Evolutionary conservation across 37 sponge, comb jelly and placozoan species (phyloP).

Genomic region (Crambe crambe): DNA sequence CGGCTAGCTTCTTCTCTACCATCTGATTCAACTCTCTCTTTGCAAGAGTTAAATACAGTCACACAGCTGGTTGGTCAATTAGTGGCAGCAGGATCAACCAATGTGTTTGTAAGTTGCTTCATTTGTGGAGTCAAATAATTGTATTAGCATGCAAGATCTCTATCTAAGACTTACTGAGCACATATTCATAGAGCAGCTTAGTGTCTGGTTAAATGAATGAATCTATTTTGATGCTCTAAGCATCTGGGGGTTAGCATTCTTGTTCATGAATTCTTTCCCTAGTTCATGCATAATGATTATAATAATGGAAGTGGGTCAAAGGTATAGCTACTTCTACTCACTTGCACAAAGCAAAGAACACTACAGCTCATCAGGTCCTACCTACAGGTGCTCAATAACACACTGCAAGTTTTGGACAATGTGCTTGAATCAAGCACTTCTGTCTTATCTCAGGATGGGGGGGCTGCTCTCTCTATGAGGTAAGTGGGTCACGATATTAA

Average conservation of each 20-base stretch:
- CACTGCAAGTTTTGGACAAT: slow-evolving; percentile 8
- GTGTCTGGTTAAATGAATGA: too few relatives aligned
- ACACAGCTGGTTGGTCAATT: not conserved
- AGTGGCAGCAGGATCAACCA: not conserved
- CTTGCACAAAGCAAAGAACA: too few relatives aligned
- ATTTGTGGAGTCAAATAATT: too few relatives aligned
- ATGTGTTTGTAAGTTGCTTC: not conserved
- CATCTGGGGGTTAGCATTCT: too few relatives aligned
- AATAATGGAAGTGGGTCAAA: not conserved
- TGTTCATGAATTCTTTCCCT: too few relatives aligned
- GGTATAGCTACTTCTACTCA: not conserved
- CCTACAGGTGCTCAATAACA: slow-evolving; percentile 18
- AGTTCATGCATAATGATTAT: too few relatives aligned
- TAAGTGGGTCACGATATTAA: too few relatives aligned
- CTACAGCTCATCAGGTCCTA: not conserved
- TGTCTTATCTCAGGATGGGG: not conserved
- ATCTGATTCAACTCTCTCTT: not conserved
- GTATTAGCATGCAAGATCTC: too few relatives aligned
- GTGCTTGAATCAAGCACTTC: slow-evolving; percentile 8
- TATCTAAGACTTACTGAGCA: too few relatives aligned
- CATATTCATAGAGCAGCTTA: too few relatives aligned
- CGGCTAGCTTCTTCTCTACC: not conserved
- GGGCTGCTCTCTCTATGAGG: not conserved
- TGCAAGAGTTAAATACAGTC: slow-evolving; percentile 7
- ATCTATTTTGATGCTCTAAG: too few relatives aligned